Conservation (phyloP, 2,888 invertebrate genomes). For the Ctena decussata region DNA sequence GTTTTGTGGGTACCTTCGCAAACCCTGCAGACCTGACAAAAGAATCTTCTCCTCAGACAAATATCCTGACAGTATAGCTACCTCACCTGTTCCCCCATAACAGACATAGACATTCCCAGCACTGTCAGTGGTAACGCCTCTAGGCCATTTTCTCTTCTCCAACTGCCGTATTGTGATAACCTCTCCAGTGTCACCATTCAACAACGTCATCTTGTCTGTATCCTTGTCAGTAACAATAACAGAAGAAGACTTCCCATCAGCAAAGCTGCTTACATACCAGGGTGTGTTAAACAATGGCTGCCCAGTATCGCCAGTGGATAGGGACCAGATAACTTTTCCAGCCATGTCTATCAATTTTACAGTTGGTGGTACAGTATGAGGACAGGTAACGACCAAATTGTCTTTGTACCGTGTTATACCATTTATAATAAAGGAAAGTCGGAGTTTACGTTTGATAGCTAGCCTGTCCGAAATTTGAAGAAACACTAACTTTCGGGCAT, state of each 20-base stretch:
- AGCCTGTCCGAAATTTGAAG: neutral
- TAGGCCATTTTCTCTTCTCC: neutral
- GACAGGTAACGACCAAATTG: neutral
- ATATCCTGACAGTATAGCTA: neutral
- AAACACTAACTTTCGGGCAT: neutral
- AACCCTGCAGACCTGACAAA: neutral
- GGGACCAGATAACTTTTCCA: neutral
- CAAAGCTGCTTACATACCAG: neutral
- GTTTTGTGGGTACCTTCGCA: neutral
- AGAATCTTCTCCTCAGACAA: neutral
- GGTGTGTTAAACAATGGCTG: neutral
- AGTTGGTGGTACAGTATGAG: neutral
- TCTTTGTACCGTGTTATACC: neutral
- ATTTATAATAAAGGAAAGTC: neutral
- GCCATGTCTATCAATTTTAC: neutral
- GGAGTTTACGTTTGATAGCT: neutral
- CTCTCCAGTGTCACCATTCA: neutral
- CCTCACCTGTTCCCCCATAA: neutral
- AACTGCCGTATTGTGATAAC: neutral
- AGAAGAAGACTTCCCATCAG: neutral
- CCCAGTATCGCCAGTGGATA: neutral
- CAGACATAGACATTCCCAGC: neutral
- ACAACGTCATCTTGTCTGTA: neutral
- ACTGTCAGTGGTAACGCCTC: neutral
- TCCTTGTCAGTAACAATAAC: neutral